Evolutionary conservation across 53 echinoderm and acorn worm species (phyloP).

Genomic region (Glandiceps talaboti): DNA sequence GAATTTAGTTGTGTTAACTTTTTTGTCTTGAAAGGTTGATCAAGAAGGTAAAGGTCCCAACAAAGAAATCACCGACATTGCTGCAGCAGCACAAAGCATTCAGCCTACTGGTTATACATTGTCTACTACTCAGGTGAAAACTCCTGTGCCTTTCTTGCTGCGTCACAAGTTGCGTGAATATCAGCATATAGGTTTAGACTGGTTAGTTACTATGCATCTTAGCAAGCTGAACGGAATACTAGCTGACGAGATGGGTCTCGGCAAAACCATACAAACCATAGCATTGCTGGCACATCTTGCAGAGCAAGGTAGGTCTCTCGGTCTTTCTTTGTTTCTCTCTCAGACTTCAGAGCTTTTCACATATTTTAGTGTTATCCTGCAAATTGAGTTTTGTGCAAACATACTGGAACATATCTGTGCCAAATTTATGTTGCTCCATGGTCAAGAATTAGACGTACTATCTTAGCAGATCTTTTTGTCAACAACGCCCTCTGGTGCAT

Average conservation of each 20-base stretch:
- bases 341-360: too few species aligned
- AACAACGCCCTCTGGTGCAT: too few species aligned
- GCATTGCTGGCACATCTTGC: constrained; percentile 84
- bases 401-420: too few species aligned
- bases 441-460: too few species aligned
- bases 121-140: constrained; percentile 87
- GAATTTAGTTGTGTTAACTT: too few species aligned
- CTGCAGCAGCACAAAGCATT: constrained; percentile 77
- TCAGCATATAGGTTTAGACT: constrained; percentile 97
- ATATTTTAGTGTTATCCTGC: too few species aligned
- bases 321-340: too few species aligned
- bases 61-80: constrained; percentile 89
- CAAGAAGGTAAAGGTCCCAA: constrained; percentile 41
- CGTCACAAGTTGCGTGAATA: constrained; percentile 96
- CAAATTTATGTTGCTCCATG: too few species aligned
- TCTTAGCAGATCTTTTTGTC: too few species aligned
- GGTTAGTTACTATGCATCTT: constrained; percentile 93
- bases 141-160: constrained; percentile 81
- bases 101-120: constrained; percentile 98
- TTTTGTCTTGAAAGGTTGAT: too few species aligned
- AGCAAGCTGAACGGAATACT: constrained; percentile 95
- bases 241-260: constrained; percentile 98
- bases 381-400: too few species aligned
- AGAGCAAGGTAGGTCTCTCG: constrained; percentile 42
- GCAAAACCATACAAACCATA: constrained; percentile 94